Evolutionary conservation across 2,888 invertebrate species (phyloP), one percentile per base, ranked within the genome.

Genomic region (Acrocera orbiculus): DNA sequence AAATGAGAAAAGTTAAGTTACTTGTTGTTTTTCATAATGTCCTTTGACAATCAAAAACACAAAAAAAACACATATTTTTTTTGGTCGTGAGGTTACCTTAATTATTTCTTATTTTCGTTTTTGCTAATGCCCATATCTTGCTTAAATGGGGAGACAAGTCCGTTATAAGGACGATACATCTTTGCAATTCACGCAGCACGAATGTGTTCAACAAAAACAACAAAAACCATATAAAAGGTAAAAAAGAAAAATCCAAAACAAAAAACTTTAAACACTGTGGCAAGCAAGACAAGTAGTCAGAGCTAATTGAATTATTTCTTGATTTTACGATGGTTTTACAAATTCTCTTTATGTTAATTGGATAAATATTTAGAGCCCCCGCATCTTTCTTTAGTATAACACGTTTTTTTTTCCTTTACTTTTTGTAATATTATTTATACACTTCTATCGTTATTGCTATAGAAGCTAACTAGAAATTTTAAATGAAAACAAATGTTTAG

Each of bases 311-410:
- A 35, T 35, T 31, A 30, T 35, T 35, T 35, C 31, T 27, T 15
- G 17, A 35, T 35, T 35, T 35, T 35, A 35, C 23, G 35, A 35
- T 22, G 31, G 16, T 35, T 35, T 35, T 35, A 35, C 35, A 35
- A 35, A 35, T 35, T 35, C 35, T 22, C 31, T 31, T 31, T 31
- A 27, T 35, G 35, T 35, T 35, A 35, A 35, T 35, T 35, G 35
- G 35, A 35, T 35, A 35, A 35, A 30, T 35, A 35, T 35, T 27
- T 16, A 11, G 17, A 16, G n/a, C 8, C 14, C 29, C 28, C 34
- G 29, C 25, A 17, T 13, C n/a, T 16, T 25, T 22, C 27, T 30
- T 30, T 30, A 26, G 22, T 15, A 13, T 24, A 30, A 19, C 25
- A 19, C 16, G 14, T 19, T n/a, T 23, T 14, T 4, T 23, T 8